Evolutionary conservation across 1,140 invertebrate species (phyloP), one percentile per base, ranked within the genome.

Genomic region (Spodoptera frugiperda): DNA sequence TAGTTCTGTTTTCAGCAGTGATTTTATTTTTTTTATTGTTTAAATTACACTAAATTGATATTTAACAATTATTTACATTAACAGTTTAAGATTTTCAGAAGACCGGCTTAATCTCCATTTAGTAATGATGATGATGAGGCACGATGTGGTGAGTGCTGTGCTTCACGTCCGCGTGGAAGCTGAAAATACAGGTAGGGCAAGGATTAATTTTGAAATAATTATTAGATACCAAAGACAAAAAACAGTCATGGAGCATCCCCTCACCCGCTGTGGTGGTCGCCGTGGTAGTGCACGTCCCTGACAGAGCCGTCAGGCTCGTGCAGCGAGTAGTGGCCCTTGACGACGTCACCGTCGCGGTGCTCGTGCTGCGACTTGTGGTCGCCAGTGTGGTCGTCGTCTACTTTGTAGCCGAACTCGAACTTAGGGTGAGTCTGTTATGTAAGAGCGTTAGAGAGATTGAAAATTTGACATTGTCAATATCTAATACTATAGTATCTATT

Each of bases 311-410:
- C 91, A 19, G 93, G 87, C 21, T 92, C 83, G 21, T 89, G 81
- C 51, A 91, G 84, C 19, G 84, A 85, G 84, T 91, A 91, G 72
- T 77, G 76, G 10, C 92, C 87, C 53, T 88, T 82, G 70, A 94
- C 86, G 9, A 79, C 68, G 63, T 88, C 86, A 8, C 88, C 83
- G 65, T 89, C 86, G 55, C 86, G 82, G 63, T 57, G 73, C 77
- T 89, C 87, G 71, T 87, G 85, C 71, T 89, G 88, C 11, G 67
- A 78, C 81, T 89, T 89, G 76, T 77, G 77, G 76, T 89, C 88
- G 8, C 83, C 82, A 33, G 86, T 89, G 79, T 95, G 95, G 2
- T 82, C 84, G 84, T 91, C 95, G 57, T 85, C 90, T 77, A 95
- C 95, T 76, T 85, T 87, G 78, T 87, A 87, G 8, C 81, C 82